Conservation (phyloP, 2,113 vertebrate species). For the Progne subis region DNA sequence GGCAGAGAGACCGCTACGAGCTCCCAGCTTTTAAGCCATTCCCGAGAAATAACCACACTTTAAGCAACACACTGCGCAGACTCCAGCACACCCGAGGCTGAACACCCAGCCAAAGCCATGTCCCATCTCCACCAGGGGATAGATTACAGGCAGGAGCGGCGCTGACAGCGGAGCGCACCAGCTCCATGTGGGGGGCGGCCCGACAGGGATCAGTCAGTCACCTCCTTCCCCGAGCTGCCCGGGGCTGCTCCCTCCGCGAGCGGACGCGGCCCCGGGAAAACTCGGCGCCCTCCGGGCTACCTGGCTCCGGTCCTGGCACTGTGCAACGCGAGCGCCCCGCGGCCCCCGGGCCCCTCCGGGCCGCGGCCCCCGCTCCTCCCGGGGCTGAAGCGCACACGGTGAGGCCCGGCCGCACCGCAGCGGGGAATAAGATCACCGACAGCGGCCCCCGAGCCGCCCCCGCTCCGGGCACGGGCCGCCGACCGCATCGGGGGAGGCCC, state of each 20-base stretch:
- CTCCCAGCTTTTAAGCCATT: not conserved
- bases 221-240: not conserved
- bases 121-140: not conserved
- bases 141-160: not conserved
- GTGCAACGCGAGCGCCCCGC: not conserved
- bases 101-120: not conserved
- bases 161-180: not conserved
- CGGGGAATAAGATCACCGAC: not conserved
- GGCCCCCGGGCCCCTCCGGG: not conserved
- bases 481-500: not conserved
- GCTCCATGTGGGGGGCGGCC: not conserved
- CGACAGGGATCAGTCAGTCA: fast-evolving
- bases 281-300: not conserved
- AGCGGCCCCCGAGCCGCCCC: not conserved
- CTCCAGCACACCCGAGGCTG: not conserved
- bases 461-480: too few species aligned
- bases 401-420: not conserved
- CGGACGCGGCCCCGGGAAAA: not conserved
- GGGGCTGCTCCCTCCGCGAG: not conserved
- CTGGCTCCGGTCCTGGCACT: not conserved
- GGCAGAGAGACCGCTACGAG: not conserved
- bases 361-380: not conserved
- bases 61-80: not conserved
- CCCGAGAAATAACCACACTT: not conserved
- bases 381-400: not conserved